Conservation (phyloP, 2,888 invertebrate species). For the Caenorhabditis japonica region DNA sequence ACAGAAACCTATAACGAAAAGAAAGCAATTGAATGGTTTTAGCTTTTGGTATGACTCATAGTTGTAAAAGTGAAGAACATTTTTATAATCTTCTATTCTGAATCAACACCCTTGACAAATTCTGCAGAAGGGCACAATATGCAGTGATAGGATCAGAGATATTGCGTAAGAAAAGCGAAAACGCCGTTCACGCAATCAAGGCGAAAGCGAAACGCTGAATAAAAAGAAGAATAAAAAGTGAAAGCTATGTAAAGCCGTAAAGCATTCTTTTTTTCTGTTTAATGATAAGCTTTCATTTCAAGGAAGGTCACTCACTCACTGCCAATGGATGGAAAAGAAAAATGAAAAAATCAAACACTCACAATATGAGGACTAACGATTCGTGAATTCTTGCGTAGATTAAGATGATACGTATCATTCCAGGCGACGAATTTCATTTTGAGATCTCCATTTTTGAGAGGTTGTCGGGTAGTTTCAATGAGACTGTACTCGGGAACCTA, state of each 20-base stretch:
- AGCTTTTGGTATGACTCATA: slow-evolving; percentile 11
- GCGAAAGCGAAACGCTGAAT: no score
- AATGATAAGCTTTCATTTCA: slow-evolving; percentile 25
- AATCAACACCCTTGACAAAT: slow-evolving; percentile 9
- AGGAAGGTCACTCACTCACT: slow-evolving; percentile 34
- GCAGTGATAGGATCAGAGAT: slow-evolving; percentile 35
- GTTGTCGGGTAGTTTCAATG: slow-evolving; percentile 35
- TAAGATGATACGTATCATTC: slow-evolving; percentile 70
- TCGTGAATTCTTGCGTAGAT: slow-evolving; percentile 65
- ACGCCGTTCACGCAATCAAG: slow-evolving; percentile 19
- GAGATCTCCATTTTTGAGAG: slow-evolving; percentile 45
- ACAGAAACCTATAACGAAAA: slow-evolving; percentile 67
- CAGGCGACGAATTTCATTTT: slow-evolving; percentile 68
- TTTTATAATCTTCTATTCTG: slow-evolving; percentile 5
- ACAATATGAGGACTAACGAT: slow-evolving; percentile 70
- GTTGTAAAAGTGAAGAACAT: slow-evolving; percentile 26
- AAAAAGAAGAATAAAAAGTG: no score
- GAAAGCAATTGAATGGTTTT: slow-evolving; percentile 5
- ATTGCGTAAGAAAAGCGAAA: slow-evolving; percentile 40
- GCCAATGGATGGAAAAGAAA: slow-evolving; percentile 2
- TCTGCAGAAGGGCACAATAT: slow-evolving; percentile 16
- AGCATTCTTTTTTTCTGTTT: slow-evolving; percentile 1
- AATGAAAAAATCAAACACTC: slow-evolving; percentile 23
- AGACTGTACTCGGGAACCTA: slow-evolving; percentile 60
- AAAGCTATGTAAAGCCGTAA: slow-evolving; percentile 17